A percentile compares a stretch with the other conserved stretches of the same genome.
Evolutionary conservation across 1,140 invertebrate genomes (phyloP).

Genomic region (Carcinoscorpius rotundicauda): DNA sequence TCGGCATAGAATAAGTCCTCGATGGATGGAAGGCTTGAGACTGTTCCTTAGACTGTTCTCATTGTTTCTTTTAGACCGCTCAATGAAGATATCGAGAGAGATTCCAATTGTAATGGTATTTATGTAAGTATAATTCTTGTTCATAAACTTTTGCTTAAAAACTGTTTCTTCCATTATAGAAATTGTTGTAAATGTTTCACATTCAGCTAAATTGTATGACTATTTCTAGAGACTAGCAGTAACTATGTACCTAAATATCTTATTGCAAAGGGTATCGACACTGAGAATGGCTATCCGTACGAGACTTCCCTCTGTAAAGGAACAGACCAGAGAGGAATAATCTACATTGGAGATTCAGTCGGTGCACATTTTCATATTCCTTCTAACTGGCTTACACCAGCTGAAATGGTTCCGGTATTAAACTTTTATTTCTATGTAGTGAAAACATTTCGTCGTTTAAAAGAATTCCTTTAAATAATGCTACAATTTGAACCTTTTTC

Average conservation of each 20-base stretch:
- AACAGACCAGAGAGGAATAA: conserved; percentile 31
- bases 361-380: conserved; percentile 43
- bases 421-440: conserved; percentile 4
- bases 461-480: neutral
- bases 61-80: conserved; percentile 19
- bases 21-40: neutral
- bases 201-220: too few relatives aligned
- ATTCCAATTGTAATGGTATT: conserved; percentile 42
- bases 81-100: conserved; percentile 29
- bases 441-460: conserved; percentile 6
- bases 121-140: conserved; percentile 26
- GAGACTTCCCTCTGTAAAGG: conserved; percentile 35
- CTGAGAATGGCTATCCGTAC: conserved; percentile 28
- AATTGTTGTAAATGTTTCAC: too few relatives aligned
- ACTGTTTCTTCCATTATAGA: too few relatives aligned
- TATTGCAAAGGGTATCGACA: conserved; percentile 29
- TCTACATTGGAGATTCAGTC: conserved; percentile 41
- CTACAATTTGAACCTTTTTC: too few relatives aligned
- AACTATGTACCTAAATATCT: too few relatives aligned
- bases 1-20: neutral
- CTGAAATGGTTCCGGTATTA: conserved; percentile 28
- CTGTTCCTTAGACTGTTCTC: too few relatives aligned
- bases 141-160: too few relatives aligned
- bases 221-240: too few relatives aligned
- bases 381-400: conserved; percentile 36